These are phyloP conservation scores for Alectura lathami DNA, from an alignment of 2,113 vertebrate species.

Conservation along the genomic window DNA sequence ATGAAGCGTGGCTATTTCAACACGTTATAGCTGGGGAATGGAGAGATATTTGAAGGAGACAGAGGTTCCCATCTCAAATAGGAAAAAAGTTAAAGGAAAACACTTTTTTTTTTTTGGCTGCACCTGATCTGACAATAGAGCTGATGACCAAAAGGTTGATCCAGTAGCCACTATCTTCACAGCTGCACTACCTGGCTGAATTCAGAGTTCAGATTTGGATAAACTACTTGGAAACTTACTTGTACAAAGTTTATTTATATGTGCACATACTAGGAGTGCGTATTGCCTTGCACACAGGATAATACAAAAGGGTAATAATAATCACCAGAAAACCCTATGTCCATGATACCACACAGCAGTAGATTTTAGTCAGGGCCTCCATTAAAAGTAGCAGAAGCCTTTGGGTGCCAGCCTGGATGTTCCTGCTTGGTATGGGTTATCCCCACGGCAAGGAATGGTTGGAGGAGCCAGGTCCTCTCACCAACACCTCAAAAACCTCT, in stretches of 20 bases:
- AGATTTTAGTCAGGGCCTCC: background rate
- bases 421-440: background rate
- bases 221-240: background rate
- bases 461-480: background rate
- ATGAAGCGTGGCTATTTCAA: background rate
- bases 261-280: fast-evolving
- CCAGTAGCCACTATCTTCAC: background rate
- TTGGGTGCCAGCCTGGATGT: background rate
- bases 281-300: background rate
- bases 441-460: background rate
- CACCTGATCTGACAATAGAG: background rate
- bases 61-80: background rate
- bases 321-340: background rate
- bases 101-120: background rate
- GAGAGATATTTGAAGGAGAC: background rate
- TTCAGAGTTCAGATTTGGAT: background rate
- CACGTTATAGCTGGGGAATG: background rate
- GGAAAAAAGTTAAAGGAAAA: background rate
- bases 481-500: fast-evolving
- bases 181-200: background rate
- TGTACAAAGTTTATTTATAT: background rate
- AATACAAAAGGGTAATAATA: background rate
- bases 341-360: background rate
- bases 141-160: background rate
- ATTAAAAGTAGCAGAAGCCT: background rate